Percentiles rank a stretch among this genome's conserved stretches.
These are phyloP conservation scores for Puntigrus tetrazona DNA, from an alignment of 2,113 vertebrate genomes.

Conservation along the genomic window DNA sequence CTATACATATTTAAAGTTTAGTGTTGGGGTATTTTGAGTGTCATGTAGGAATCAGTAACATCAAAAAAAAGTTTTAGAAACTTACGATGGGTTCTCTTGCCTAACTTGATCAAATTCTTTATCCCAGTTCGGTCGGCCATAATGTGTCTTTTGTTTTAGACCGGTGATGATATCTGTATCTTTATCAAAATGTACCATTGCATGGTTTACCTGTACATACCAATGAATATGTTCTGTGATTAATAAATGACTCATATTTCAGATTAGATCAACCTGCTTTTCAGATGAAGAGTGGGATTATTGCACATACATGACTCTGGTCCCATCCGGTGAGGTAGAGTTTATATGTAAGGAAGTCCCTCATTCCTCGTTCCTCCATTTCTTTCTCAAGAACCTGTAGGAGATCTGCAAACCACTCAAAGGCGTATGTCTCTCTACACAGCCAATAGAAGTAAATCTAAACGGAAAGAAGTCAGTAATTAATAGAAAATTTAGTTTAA, in stretches of 20 bases:
- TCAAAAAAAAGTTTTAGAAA: constrained; percentile 13
- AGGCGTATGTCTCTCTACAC: constrained; percentile 87
- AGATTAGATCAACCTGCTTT: background rate
- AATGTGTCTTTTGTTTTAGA: constrained; percentile 89
- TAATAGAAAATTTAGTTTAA: background rate
- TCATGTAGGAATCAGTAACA: background rate
- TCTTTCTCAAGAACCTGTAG: constrained; percentile 86
- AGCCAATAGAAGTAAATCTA: constrained; percentile 97
- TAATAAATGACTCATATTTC: background rate
- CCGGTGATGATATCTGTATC: constrained; percentile 83
- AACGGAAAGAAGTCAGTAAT: constrained; percentile 53
- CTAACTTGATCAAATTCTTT: constrained; percentile 84
- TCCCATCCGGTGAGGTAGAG: constrained; percentile 91
- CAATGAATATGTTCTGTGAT: background rate
- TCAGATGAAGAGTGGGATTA: background rate
- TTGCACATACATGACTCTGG: constrained; percentile 76
- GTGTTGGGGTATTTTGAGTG: background rate
- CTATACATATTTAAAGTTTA: constrained; percentile 61
- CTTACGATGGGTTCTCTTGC: constrained; percentile 84
- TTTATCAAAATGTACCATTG: constrained; percentile 76
- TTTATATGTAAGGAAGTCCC: constrained; percentile 85
- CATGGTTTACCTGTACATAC: constrained; percentile 16
- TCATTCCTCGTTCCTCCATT: constrained; percentile 85
- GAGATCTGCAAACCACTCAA: constrained; percentile 91
- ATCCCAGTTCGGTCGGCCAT: constrained; percentile 87